Evolutionary conservation across 1,140 invertebrate species (phyloP).

Genomic region (Conopomorpha cramerella): DNA sequence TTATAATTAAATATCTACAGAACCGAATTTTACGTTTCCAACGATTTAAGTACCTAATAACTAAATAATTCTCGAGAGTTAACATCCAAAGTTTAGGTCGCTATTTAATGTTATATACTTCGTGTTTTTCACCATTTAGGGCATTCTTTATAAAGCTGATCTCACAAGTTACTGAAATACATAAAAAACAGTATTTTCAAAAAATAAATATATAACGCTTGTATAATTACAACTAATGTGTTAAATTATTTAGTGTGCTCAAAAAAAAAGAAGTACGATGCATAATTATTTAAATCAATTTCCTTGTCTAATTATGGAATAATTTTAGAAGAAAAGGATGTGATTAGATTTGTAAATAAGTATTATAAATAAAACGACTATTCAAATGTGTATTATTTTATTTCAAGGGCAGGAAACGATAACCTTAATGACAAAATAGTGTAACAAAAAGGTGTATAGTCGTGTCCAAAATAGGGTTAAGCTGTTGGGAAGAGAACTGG

Average conservation of each 20-base stretch:
- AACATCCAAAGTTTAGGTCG: not conserved
- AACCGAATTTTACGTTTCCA: not conserved
- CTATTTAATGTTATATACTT: not conserved
- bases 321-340: conserved; percentile 40
- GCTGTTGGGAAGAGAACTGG: no score
- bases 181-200: not conserved
- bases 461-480: no score
- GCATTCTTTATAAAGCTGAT: not conserved
- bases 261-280: conserved; percentile 22
- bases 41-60: not conserved
- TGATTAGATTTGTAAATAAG: conserved; percentile 60
- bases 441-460: no score
- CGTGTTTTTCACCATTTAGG: not conserved
- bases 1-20: not conserved
- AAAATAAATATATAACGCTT: not conserved
- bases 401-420: no score
- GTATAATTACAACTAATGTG: conserved; percentile 5
- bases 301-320: conserved; percentile 25
- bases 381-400: no score
- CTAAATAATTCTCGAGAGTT: not conserved
- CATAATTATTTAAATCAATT: conserved; percentile 17
- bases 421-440: no score
- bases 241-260: conserved; percentile 11
- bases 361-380: no score
- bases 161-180: not conserved